These are phyloP conservation scores for Rhinophrynus dorsalis DNA, from an alignment of 2,797 vertebrate species.

Conservation along the genomic window DNA sequence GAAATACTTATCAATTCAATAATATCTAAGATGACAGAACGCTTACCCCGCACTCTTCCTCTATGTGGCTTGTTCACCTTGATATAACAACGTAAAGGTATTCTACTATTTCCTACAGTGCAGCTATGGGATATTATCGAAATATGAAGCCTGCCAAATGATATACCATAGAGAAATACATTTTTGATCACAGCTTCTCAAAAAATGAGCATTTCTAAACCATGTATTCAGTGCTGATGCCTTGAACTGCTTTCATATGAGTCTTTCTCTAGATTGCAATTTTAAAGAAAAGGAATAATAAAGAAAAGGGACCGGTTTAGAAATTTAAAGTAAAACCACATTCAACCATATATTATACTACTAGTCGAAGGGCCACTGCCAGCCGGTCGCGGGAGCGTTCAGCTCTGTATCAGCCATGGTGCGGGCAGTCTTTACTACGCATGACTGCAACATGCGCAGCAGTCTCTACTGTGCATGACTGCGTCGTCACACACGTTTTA, in stretches of 20 bases:
- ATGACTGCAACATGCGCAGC: too few species aligned
- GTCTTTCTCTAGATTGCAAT: neutral
- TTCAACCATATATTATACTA: conserved; percentile 5
- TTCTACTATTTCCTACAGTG: conserved; percentile 38
- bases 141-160: conserved; percentile 19
- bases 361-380: too few species aligned
- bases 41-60: conserved; percentile 27
- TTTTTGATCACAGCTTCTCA: conserved; percentile 33
- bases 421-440: too few species aligned
- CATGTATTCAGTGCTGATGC: conserved; percentile 13
- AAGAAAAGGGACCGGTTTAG: neutral
- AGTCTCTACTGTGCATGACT: too few species aligned
- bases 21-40: conserved; percentile 24
- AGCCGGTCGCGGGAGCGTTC: too few species aligned
- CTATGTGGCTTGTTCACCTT: conserved; percentile 25
- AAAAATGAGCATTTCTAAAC: neutral
- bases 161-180: conserved; percentile 2
- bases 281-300: conserved; percentile 10
- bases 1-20: conserved; percentile 34
- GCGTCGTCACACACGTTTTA: too few species aligned
- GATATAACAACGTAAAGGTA: conserved; percentile 28
- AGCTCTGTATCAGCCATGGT: too few species aligned
- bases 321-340: neutral
- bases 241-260: conserved; percentile 22
- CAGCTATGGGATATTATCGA: conserved; percentile 14